Base-by-base conservation (phyloP, 2,113 vertebrate genomes). In the Sitta europaea region DNA sequence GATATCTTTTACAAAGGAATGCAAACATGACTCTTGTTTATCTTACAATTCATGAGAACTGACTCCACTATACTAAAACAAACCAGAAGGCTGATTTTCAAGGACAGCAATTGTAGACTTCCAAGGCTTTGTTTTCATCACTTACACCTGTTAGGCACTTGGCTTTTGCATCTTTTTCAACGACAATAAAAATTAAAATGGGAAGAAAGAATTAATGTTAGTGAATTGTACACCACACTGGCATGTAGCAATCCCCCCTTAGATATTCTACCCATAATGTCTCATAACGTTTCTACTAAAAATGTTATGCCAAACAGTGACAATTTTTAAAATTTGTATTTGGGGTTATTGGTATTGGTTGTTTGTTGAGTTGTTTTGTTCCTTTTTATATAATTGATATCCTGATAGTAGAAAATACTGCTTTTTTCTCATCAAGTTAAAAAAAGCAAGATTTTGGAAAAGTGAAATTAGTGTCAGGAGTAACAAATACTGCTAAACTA, bases 271-370 rank as follows among this genome's bases (percentile, higher is more conserved):
- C 13, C 6, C 7, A 35, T 1, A 13, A 24, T 12, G 6, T 82
- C 23, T 71, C 17, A 33, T 66, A 36, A 40, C 16, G 3, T 36
- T 88, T 81, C 27, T 67, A 19, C 9, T 57, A 55, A 15, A 88
- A 71, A 50, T 18, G 1, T 40, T 62, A 74, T 23, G 15, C 8
- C 33, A 71, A 67, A 85, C 12, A 68, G 6, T 14, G 14, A 28
- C 9, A 3, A 1, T 12, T 66, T 65, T 38, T 3, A 1, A 9
- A 21, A 47, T 28, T 12, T 57, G 0, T 47, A 8, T 65, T 83
- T 27, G 13, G 1, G 1, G 6, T 38, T 50, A 5, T 28, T 27
- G 4, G 6, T 40, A 11, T 19, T 29, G 31, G 2, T 54, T 66
- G 5, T 5, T 53, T 38, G 28, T 55, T 33, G 11, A 27, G 7